A percentile compares a stretch with the other conserved stretches of the same genome.
phyloP scores from a whole-genome alignment of 2,888 invertebrate genomes.

The Machimus atricapillus region DNA sequence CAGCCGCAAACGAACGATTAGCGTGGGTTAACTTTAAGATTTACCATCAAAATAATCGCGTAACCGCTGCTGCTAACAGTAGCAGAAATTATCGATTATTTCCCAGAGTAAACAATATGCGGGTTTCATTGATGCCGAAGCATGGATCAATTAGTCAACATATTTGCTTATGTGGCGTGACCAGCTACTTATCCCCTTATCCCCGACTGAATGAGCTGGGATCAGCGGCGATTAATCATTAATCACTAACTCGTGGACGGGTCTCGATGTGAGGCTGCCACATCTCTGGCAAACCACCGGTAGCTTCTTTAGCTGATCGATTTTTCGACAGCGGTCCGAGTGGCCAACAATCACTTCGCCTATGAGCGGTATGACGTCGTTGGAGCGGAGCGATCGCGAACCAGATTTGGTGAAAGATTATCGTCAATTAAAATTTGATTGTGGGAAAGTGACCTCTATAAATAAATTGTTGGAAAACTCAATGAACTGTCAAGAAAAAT shows the following conservation, averaged over 20 bases:
- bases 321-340: neutral
- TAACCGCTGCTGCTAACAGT: neutral
- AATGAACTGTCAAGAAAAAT: neutral
- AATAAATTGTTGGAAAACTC: neutral
- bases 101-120: neutral
- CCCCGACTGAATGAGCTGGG: neutral
- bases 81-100: neutral
- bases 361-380: neutral
- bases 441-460: neutral
- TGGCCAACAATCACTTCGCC: neutral
- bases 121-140: neutral
- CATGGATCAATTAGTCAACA: neutral
- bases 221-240: conserved; percentile 1
- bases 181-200: conserved; percentile 14
- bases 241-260: neutral
- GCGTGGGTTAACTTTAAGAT: neutral
- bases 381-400: neutral
- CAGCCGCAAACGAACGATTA: neutral
- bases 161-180: neutral
- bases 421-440: neutral
- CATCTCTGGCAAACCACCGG: neutral
- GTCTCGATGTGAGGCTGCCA: conserved; percentile 2
- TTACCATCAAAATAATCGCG: neutral
- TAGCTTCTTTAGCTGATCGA: neutral
- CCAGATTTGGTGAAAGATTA: neutral